Percentiles rank a stretch among this genome's conserved stretches.
These are phyloP conservation scores for Stenotaenia linearis DNA, from an alignment of 2,888 invertebrate genomes.

Conservation along the genomic window DNA sequence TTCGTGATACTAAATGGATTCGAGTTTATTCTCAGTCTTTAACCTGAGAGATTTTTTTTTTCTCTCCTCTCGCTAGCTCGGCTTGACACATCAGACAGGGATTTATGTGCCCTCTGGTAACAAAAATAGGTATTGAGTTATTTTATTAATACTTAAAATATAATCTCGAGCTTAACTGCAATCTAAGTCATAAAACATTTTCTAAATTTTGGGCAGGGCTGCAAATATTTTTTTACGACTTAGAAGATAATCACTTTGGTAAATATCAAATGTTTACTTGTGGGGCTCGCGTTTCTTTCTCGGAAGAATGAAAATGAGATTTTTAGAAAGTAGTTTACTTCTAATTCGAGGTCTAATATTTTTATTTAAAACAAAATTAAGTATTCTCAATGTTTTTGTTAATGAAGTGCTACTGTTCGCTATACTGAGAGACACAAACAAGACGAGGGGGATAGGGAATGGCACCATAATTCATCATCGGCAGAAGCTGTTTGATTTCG, in stretches of 20 bases:
- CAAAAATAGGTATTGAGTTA: not conserved
- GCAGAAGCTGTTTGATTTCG: conserved; percentile 33
- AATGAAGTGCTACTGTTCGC: not conserved
- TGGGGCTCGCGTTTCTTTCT: not conserved
- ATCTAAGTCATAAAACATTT: not conserved
- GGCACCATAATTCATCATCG: conserved; percentile 32
- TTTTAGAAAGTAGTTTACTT: not conserved
- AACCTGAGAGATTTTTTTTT: not conserved
- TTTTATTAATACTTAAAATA: not conserved
- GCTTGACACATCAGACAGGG: not conserved
- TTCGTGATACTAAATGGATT: not conserved
- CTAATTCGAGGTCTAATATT: too few relatives aligned
- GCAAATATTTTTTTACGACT: conserved; percentile 10
- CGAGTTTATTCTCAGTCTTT: not conserved
- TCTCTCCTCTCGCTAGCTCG: not conserved
- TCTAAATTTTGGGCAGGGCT: not conserved
- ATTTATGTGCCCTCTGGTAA: conserved; percentile 20
- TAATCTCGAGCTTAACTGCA: not conserved
- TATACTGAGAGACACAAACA: not conserved
- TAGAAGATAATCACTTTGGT: not conserved
- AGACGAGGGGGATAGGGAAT: not conserved
- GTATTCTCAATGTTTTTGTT: too few relatives aligned
- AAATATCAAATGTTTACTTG: conserved; percentile 6
- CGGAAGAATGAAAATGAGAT: not conserved
- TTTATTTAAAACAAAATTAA: too few relatives aligned